phyloP scores from a whole-genome alignment of 2,797 vertebrate genomes.

The Acrossocheilus wenchowensis region DNA sequence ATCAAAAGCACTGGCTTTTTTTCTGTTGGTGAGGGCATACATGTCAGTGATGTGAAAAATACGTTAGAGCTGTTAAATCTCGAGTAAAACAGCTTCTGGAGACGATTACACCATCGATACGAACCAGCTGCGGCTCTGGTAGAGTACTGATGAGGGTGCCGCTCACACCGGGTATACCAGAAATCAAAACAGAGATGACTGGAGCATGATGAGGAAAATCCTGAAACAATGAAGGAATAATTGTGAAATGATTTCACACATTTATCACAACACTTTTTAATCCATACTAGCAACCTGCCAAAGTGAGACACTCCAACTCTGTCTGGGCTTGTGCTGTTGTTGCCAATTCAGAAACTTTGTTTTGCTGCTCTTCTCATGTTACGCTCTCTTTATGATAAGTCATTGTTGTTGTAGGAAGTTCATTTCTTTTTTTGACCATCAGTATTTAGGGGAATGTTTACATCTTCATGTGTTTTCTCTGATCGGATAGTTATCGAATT shows the following conservation, averaged over 20 bases:
- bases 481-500: too few species aligned
- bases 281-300: slow-evolving; percentile 6
- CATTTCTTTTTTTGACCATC: not conserved
- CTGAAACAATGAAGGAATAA: slow-evolving; percentile 11
- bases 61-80: slow-evolving; percentile 80
- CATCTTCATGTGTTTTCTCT: too few species aligned
- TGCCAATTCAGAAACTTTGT: not conserved
- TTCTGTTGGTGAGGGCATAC: slow-evolving; percentile 62
- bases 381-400: not conserved
- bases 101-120: slow-evolving; percentile 80
- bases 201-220: slow-evolving; percentile 14
- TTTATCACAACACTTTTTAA: slow-evolving; percentile 11
- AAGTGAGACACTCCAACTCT: slow-evolving; percentile 5
- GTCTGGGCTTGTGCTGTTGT: not conserved
- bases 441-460: too few species aligned
- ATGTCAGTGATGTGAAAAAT: slow-evolving; percentile 82
- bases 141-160: slow-evolving; percentile 46
- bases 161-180: slow-evolving; percentile 64
- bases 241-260: slow-evolving; percentile 27
- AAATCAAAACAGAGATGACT: slow-evolving; percentile 37
- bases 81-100: slow-evolving; percentile 81
- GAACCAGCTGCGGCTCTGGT: slow-evolving; percentile 75
- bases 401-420: not conserved
- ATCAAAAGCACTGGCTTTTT: slow-evolving; percentile 75
- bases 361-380: slow-evolving; percentile 2